phyloP scores from a whole-genome alignment of 2,888 invertebrate genomes.

The Alitta virens region DNA sequence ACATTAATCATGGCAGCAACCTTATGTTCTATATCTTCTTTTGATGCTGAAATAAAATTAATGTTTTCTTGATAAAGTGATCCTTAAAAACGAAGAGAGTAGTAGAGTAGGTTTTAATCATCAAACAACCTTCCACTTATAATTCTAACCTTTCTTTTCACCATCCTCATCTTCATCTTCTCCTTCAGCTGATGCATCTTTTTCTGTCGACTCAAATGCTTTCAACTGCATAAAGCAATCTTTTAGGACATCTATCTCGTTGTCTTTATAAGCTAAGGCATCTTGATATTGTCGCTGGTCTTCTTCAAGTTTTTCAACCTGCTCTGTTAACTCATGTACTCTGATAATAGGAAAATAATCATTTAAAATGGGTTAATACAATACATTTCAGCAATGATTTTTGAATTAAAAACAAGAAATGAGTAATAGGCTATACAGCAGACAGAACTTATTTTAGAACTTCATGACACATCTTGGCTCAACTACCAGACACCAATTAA shows the following conservation, averaged over 20 bases:
- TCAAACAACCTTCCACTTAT: no score
- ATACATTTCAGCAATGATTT: background rate
- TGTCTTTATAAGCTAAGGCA: conserved; percentile 46
- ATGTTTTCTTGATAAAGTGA: no score
- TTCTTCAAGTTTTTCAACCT: conserved; percentile 33
- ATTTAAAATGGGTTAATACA: background rate
- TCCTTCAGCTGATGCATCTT: conserved; percentile 15
- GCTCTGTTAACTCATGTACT: conserved; percentile 41
- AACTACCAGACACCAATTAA: no score
- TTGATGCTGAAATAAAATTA: no score
- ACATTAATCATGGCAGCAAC: no score
- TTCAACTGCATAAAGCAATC: conserved; percentile 52
- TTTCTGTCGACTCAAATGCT: conserved; percentile 38
- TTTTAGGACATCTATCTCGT: conserved; percentile 48
- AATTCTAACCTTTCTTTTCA: background rate
- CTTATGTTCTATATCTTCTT: no score
- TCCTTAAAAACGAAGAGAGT: background rate
- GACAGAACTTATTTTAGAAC: no score
- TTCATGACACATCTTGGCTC: no score
- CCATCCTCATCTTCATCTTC: conserved; percentile 24
- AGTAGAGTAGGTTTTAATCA: background rate
- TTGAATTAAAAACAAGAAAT: no score
- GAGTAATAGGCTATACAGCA: no score
- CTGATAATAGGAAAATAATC: conserved; percentile 28
- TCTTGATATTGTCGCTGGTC: conserved; percentile 44